phyloP scores from a whole-genome alignment of 30 jellyfish, hydroid and myxozoan species.

The Aurelia aurita complex sp. Pacific region DNA sequence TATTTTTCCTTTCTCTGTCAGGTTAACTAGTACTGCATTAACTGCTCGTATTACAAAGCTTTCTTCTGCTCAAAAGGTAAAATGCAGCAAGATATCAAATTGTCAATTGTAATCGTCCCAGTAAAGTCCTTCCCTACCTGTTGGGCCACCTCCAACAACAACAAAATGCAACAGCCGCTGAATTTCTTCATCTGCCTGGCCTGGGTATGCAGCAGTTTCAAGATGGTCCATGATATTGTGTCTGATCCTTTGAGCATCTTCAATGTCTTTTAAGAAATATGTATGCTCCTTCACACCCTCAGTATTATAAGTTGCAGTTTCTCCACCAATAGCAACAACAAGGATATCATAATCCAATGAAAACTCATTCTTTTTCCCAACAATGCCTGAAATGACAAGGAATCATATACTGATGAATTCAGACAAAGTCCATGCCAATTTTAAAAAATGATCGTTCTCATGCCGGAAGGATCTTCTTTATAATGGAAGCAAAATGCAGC shows the following conservation, averaged over 20 bases:
- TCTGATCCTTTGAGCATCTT: slow-evolving; percentile 86
- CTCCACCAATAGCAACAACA: slow-evolving; percentile 89
- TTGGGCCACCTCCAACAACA: slow-evolving; percentile 98
- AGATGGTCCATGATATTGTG: slow-evolving; percentile 79
- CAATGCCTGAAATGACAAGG: slow-evolving; percentile 38
- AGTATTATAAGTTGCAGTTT: slow-evolving; percentile 85
- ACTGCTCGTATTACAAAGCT: too few species aligned
- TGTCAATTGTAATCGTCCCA: too few species aligned
- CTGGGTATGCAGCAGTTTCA: slow-evolving; percentile 95
- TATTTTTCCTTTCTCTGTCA: too few species aligned
- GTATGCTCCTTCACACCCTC: slow-evolving; percentile 75
- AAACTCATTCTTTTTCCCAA: slow-evolving; percentile 57
- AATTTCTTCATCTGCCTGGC: slow-evolving; percentile 78
- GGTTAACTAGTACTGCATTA: too few species aligned
- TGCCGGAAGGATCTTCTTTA: too few species aligned
- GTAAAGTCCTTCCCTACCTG: slow-evolving; percentile 49
- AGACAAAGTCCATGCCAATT: neutral
- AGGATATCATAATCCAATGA: slow-evolving; percentile 60
- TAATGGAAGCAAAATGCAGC: neutral
- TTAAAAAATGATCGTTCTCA: neutral
- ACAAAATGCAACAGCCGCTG: slow-evolving; percentile 87
- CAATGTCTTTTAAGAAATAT: slow-evolving; percentile 68
- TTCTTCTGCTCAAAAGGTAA: too few species aligned
- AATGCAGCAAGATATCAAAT: too few species aligned
- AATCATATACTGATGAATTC: neutral